Evolutionary conservation across 2,113 vertebrate genomes (phyloP).

Genomic region (Chionis minor): DNA sequence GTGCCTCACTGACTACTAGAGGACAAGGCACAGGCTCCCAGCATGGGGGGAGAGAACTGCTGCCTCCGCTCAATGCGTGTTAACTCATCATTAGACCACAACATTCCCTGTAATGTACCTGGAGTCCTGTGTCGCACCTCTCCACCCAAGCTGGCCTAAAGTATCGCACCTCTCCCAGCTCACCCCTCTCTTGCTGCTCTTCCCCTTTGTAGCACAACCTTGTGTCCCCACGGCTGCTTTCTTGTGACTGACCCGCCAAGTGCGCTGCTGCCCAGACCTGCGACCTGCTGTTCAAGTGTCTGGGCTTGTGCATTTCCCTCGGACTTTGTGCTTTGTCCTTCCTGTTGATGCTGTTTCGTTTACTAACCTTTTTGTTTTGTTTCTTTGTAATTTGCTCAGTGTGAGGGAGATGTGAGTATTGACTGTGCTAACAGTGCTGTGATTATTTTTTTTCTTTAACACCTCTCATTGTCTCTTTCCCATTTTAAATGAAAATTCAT

Average conservation of each 20-base stretch:
- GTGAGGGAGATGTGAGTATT: constrained; percentile 97
- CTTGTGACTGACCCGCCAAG: background rate
- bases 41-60: background rate
- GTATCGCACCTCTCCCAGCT: background rate
- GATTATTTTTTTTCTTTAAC: constrained; percentile 33
- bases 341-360: constrained; percentile 55
- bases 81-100: background rate
- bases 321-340: background rate
- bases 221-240: constrained; percentile 21
- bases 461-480: constrained; percentile 62
- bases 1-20: background rate
- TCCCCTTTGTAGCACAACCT: background rate
- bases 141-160: background rate
- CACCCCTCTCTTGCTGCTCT: constrained; percentile 18
- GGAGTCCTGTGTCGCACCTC: background rate
- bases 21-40: background rate
- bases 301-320: constrained; percentile 11
- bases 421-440: constrained; percentile 73
- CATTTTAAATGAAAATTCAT: constrained; percentile 1
- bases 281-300: background rate
- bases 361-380: constrained; percentile 74
- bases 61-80: background rate
- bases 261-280: background rate
- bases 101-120: background rate
- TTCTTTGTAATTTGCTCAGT: constrained; percentile 87